Evolutionary conservation across 1,140 invertebrate genomes (phyloP), one percentile per base, ranked within the genome.

Genomic region (Danaus plexippus): DNA sequence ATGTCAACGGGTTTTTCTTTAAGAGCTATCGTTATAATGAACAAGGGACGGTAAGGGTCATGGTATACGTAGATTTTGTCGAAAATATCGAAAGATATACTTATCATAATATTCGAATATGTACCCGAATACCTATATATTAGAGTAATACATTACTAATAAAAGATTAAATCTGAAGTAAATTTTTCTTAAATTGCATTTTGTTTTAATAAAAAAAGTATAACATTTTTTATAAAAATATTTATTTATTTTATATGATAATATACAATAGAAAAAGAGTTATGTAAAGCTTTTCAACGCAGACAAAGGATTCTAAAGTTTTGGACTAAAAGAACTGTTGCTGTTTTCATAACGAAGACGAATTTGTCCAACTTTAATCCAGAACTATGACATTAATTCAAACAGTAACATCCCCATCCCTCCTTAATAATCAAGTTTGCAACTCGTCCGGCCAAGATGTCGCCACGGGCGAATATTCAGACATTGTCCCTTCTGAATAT

Each of bases 341-440:
- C 41, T 32, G 7, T 49, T 50, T 50, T 42, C 46, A 54, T 57
- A 53, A 62, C 57, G 44, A 56, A 67, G 57, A 54, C 59, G 52
- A 64, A 68, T 66, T 68, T 57, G 61, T 45, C 50, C 42, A 70
- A 70, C 59, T 70, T 69, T 64, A 66, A 64, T 63, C 50, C 59
- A 52, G 55, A 66, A 67, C 64, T 69, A 67, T 67, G 65, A 67
- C 65, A 65, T 62, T 67, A 70, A 70, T 64, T 70, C 64, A 70
- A 69, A 70, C 67, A 64, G 68, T 58, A 52, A 46, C 51, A 61
- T 51, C 61, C 42, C 59, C 68, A 51, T 57, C 46, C 59, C 60
- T 60, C 66, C 67, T 64, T 65, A 69, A 72, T 79, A 81, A 79
- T 81, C 75, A 73, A 81, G 76, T 81, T 79, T 72, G 67, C 60